Base-by-base conservation (phyloP, 1,140 invertebrate species). In the Drosophila quadrilineata region DNA sequence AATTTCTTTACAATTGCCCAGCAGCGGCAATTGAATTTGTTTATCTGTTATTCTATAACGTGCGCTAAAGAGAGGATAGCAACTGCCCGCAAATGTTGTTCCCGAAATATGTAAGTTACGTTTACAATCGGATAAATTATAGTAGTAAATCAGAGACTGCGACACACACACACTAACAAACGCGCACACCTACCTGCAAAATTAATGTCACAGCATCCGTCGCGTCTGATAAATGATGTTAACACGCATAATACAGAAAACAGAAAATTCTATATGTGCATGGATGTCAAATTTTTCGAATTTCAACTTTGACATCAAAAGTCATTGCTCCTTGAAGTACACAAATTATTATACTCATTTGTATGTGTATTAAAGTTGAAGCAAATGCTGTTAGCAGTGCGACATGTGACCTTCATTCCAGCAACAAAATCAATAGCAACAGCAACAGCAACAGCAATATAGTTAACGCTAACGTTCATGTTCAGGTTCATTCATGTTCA, bases 361-460 rank as follows among this genome's bases (percentile, higher is more conserved):
- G 36, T 52, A 46, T 48, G 56, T 48, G 53, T 53, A 56, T 73
- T 62, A 49, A 59, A 46, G 54, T 63, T 57, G 33, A 22, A 35
- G 58, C 24, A 49, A n/a, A n/a, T n/a, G n/a, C n/a, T n/a, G n/a
- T n/a, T n/a, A n/a, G n/a, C n/a, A 67, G 57, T 59, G 69, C 35
- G 58, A 54, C 74, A 79, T 75, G 59, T 85, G 79, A 85, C 79
- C 79, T 85, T 85, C 79, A 72, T 63, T 71, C 52, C 54, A 86
- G 63, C 80, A 86, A 79, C 79, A 85, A 85, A 85, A 85, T 85
- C 79, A 85, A 85, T 85, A 84, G 71, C 65, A 75, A 75, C 72
- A 72, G n/a, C n/a, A 1, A 10, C 29, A 31, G n/a, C n/a, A n/a
- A n/a, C n/a, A 35, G 14, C 10, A 68, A 77, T 36, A 53, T 35